Percentiles rank a stretch among this genome's conserved stretches.
These are phyloP conservation scores for Molanna angustata DNA, from an alignment of 2,888 invertebrate genomes.

Conservation along the genomic window DNA sequence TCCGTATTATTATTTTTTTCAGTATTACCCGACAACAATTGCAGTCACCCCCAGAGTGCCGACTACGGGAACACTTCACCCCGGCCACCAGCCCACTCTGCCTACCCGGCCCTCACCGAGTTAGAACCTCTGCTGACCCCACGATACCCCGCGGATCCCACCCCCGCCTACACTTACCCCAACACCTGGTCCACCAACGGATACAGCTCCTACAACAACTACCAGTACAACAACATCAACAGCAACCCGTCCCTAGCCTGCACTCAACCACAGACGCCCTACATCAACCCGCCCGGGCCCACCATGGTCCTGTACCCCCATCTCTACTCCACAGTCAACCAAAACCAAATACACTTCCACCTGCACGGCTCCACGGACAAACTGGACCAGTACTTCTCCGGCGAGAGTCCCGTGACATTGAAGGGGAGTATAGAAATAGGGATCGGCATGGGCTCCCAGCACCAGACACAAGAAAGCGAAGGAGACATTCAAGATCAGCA, in stretches of 20 bases:
- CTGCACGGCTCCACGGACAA: slow-evolving; percentile 67
- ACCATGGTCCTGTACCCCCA: slow-evolving; percentile 76
- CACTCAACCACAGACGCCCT: slow-evolving; percentile 56
- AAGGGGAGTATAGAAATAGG: slow-evolving; percentile 55
- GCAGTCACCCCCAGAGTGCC: slow-evolving; percentile 18
- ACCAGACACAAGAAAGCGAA: slow-evolving; percentile 45
- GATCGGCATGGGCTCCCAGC: slow-evolving; percentile 42
- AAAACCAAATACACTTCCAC: slow-evolving; percentile 83
- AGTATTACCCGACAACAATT: slow-evolving; percentile 55
- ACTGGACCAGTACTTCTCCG: slow-evolving; percentile 62
- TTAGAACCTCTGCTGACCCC: slow-evolving; percentile 46
- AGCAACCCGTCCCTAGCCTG: slow-evolving; percentile 49
- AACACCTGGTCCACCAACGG: slow-evolving; percentile 62
- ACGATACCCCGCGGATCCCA: slow-evolving; percentile 39
- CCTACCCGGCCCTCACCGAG: slow-evolving; percentile 46
- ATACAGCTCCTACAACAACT: slow-evolving; percentile 64
- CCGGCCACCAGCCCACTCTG: slow-evolving; percentile 36
- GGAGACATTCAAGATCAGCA: slow-evolving; percentile 34
- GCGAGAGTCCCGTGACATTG: slow-evolving; percentile 53
- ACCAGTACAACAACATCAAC: slow-evolving; percentile 64
- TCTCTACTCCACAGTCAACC: slow-evolving; percentile 79
- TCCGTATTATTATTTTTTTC: slow-evolving; percentile 33
- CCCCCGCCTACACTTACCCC: slow-evolving; percentile 52
- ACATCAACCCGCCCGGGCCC: slow-evolving; percentile 59
- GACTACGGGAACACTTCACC: slow-evolving; percentile 33